phyloP scores from a whole-genome alignment of 1,140 invertebrate genomes.

The Elysia chlorotica region DNA sequence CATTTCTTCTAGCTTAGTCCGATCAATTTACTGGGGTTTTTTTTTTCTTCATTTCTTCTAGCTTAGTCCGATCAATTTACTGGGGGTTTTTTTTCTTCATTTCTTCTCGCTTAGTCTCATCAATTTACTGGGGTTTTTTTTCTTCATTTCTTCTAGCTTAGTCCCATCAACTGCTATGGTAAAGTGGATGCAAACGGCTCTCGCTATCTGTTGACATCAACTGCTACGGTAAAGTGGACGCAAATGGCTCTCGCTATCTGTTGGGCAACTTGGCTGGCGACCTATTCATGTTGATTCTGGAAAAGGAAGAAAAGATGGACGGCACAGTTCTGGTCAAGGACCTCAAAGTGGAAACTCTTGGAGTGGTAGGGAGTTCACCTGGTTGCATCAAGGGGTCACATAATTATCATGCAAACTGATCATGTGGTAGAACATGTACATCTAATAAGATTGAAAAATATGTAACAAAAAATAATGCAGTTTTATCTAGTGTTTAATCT shows the following conservation, averaged over 20 bases:
- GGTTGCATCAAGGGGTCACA: too few relatives aligned
- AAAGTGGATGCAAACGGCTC: conserved; percentile 89
- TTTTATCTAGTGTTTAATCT: too few relatives aligned
- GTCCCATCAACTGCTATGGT: conserved; percentile 94
- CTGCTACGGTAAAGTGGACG: conserved; percentile 93
- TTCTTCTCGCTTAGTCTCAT: not conserved
- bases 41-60: too few relatives aligned
- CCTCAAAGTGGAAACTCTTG: conserved; percentile 85
- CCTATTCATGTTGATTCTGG: conserved; percentile 95
- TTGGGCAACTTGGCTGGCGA: conserved; percentile 94
- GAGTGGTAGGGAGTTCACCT: conserved; percentile 68
- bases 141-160: too few relatives aligned
- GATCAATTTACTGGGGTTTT: too few relatives aligned
- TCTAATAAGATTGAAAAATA: too few relatives aligned
- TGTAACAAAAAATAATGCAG: too few relatives aligned
- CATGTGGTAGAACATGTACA: too few relatives aligned
- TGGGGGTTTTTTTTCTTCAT: not conserved
- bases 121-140: not conserved
- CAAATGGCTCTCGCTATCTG: conserved; percentile 87
- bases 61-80: too few relatives aligned
- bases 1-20: too few relatives aligned
- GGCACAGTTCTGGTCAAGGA: conserved; percentile 81
- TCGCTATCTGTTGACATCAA: conserved; percentile 90
- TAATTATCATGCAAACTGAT: too few relatives aligned
- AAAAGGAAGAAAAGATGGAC: conserved; percentile 81